Base-by-base conservation (phyloP, 2,888 invertebrate species). In the Tinea pellionella region DNA sequence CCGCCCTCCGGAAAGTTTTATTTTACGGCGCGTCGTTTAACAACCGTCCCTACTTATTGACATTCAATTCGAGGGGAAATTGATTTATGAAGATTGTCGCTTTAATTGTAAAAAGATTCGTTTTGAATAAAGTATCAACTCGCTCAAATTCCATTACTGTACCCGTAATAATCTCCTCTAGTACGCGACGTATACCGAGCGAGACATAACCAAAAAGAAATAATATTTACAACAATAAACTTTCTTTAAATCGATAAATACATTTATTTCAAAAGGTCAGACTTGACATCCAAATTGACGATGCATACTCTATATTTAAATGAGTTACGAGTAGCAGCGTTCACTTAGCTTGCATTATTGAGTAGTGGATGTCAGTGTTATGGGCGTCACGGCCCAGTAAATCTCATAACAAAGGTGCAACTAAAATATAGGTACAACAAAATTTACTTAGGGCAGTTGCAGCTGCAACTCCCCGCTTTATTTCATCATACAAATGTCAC, bases 81-180 rank as follows among this genome's bases (percentile, higher is more conserved):
- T 87, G 87, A 87, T 87, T 87, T 87, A 87, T 87, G 83, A 86
- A 86, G 86, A 85, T 86, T 86, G 85, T 84, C 77, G 78, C 80
- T 73, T 84, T 86, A 84, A 86, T 86, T 86, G 85, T 73, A 69
- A 75, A 80, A 79, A 80, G 78, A 80, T 78, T 82, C 79, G 75
- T 74, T 24, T 15, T 42, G 32, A 59, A 30, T 32, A 57, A 57
- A 32, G 57, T 57, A 57, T 57, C 57, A 57, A 32, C 19, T 32
- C 13, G 57, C 30, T 32, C 2, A 57, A 57, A 57, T 32, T 57
- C 32, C 16, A 13, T 57, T 57, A 19, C 32, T 19, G 3, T 19
- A 19, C 15, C 2, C 24, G 3, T 37, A 37, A 37, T 37, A 37
- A 37, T n/a, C 18, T 47, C 15, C 15, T 13, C 2, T 47, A 47